phyloP scores from a whole-genome alignment of 1,140 invertebrate genomes.

The Cydia pomonella region DNA sequence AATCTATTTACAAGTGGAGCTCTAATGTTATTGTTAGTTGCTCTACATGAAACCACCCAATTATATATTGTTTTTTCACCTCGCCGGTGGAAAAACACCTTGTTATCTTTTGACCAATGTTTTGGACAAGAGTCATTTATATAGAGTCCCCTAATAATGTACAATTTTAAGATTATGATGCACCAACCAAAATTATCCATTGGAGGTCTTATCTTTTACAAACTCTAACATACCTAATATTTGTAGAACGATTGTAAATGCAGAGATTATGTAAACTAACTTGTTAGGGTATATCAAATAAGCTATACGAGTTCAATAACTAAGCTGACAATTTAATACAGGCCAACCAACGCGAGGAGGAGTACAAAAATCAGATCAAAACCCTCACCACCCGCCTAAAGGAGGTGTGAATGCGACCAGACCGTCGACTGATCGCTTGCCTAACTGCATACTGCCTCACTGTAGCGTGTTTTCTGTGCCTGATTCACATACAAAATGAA shows the following conservation, averaged over 20 bases:
- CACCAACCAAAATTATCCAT: constrained; percentile 59
- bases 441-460: constrained; percentile 73
- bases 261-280: constrained; percentile 7
- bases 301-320: constrained; percentile 41
- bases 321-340: constrained; percentile 78
- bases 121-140: not conserved
- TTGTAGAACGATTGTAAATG: constrained; percentile 10
- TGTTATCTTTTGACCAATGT: not conserved
- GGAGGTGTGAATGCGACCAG: constrained; percentile 89
- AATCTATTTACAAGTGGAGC: not conserved
- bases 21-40: not conserved
- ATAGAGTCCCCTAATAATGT: not conserved
- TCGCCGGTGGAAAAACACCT: not conserved
- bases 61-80: not conserved
- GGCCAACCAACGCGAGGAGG: constrained; percentile 99
- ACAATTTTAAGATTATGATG: constrained; percentile 53
- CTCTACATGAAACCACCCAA: not conserved
- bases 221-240: not conserved
- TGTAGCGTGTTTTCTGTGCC: constrained; percentile 58
- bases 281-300: constrained; percentile 25
- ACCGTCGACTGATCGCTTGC: constrained; percentile 70
- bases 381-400: constrained; percentile 99
- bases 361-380: constrained; percentile 99
- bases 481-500: constrained; percentile 47
- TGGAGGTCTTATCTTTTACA: constrained; percentile 19